A percentile compares a stretch with the other conserved stretches of the same genome.
Evolutionary conservation across 2,888 invertebrate species (phyloP).

Genomic region (Lysandra bellargus): DNA sequence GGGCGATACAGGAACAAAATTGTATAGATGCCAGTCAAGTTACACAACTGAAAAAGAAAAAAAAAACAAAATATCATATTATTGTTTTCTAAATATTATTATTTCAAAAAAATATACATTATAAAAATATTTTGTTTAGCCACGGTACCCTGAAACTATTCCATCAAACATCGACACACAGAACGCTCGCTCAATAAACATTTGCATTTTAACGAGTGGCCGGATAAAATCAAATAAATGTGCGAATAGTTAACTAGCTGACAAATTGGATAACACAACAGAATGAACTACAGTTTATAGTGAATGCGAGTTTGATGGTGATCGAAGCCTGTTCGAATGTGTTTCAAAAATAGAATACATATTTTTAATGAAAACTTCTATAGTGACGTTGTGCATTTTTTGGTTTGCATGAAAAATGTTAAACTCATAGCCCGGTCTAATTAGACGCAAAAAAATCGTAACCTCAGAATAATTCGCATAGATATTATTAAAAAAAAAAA

Average conservation of each 20-base stretch:
- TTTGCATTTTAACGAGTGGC: constrained; percentile 24
- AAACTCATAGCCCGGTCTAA: too few species aligned
- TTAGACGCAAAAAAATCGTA: too few species aligned
- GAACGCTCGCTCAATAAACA: constrained; percentile 8
- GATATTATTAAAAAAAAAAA: too few species aligned
- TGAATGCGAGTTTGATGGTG: constrained; percentile 33
- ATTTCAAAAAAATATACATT: background rate
- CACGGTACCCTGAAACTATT: background rate
- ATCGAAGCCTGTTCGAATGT: constrained; percentile 26
- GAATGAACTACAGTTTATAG: constrained; percentile 28
- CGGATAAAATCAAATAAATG: constrained; percentile 29
- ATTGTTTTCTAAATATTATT: too few species aligned
- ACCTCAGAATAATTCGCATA: too few species aligned
- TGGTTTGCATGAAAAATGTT: background rate
- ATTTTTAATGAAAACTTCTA: background rate
- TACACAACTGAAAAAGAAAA: too few species aligned
- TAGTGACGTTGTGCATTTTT: background rate
- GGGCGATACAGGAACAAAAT: too few species aligned
- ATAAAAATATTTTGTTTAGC: background rate
- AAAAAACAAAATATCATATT: too few species aligned
- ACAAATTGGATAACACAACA: constrained; percentile 30
- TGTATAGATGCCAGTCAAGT: too few species aligned
- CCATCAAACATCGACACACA: constrained; percentile 18
- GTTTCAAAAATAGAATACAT: background rate
- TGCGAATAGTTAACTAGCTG: constrained; percentile 29